phyloP scores from a whole-genome alignment of 2,888 invertebrate species.

The Lysandra bellargus region DNA sequence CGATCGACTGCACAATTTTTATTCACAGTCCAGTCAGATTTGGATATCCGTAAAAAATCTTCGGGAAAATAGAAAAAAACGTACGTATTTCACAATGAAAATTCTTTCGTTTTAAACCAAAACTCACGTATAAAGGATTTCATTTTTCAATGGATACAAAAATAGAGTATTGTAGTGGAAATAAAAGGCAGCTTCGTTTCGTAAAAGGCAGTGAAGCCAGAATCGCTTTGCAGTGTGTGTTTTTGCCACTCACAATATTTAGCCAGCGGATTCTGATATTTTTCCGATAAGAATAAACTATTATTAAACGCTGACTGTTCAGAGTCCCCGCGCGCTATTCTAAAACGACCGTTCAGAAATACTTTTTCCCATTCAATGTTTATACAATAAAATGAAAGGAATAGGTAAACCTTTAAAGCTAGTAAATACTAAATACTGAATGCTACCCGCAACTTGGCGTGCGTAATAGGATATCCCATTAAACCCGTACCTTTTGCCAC shows the following conservation, averaged over 20 bases:
- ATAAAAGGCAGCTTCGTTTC: slow-evolving; percentile 22
- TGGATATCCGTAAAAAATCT: not conserved
- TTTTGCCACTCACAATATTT: slow-evolving; percentile 28
- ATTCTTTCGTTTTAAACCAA: slow-evolving; percentile 11
- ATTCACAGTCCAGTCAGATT: slow-evolving; percentile 22
- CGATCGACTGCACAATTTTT: slow-evolving; percentile 2
- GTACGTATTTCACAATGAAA: slow-evolving; percentile 14
- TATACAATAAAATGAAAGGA: not conserved
- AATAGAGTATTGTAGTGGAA: slow-evolving; percentile 22
- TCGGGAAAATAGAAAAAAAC: not conserved
- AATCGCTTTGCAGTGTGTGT: not conserved
- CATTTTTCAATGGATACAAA: slow-evolving; percentile 24
- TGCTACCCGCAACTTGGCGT: too few relatives aligned
- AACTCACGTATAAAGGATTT: slow-evolving; percentile 19
- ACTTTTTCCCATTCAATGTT: not conserved
- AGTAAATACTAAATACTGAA: too few relatives aligned
- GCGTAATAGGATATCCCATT: too few relatives aligned
- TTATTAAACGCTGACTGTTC: slow-evolving; percentile 17
- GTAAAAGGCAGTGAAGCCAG: slow-evolving; percentile 18
- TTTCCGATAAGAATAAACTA: slow-evolving; percentile 13
- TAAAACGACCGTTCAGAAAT: not conserved
- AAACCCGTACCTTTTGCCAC: too few relatives aligned
- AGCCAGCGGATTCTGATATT: slow-evolving; percentile 1
- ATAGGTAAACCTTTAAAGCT: too few relatives aligned
- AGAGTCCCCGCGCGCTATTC: slow-evolving; percentile 27